Conservation (phyloP, 2,888 invertebrate species). For the Zygaena filipendulae region DNA sequence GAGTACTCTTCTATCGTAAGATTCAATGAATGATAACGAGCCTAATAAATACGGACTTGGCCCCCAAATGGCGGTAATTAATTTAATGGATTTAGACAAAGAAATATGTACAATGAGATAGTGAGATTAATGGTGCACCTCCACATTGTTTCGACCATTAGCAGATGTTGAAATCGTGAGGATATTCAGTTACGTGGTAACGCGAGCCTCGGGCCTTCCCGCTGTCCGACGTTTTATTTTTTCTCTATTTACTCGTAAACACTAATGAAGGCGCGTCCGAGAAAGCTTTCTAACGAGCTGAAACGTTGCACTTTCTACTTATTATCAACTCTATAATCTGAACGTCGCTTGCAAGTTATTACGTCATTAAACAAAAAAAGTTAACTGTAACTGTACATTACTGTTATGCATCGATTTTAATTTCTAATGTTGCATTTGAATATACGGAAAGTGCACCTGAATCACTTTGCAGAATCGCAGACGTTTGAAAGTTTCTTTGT, state of each 20-base stretch:
- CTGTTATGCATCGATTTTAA: slow-evolving; percentile 22
- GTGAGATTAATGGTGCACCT: slow-evolving; percentile 51
- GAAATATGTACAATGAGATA: slow-evolving; percentile 66
- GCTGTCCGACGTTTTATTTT: slow-evolving; percentile 34
- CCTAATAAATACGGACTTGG: slow-evolving; percentile 64
- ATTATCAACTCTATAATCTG: slow-evolving; percentile 45
- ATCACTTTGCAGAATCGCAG: slow-evolving; percentile 18
- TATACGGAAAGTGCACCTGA: slow-evolving; percentile 16
- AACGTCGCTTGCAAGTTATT: too few relatives aligned
- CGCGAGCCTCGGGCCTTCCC: slow-evolving; percentile 22
- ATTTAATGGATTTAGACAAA: slow-evolving; percentile 68
- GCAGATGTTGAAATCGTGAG: slow-evolving; percentile 24
- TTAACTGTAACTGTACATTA: too few relatives aligned
- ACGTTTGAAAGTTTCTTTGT: slow-evolving; percentile 22
- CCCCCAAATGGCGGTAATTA: slow-evolving; percentile 63
- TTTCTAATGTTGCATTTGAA: slow-evolving; percentile 21
- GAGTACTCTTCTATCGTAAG: slow-evolving; percentile 47
- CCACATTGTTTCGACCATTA: slow-evolving; percentile 49
- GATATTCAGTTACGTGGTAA: slow-evolving; percentile 22
- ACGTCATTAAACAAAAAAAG: too few relatives aligned
- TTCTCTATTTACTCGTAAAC: slow-evolving; percentile 38
- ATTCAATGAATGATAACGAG: slow-evolving; percentile 68
- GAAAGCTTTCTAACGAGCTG: slow-evolving; percentile 42
- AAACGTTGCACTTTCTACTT: slow-evolving; percentile 40
- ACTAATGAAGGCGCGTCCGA: slow-evolving; percentile 46